phyloP scores from a whole-genome alignment of 2,888 invertebrate genomes.

The Dichetophora obliterata region DNA sequence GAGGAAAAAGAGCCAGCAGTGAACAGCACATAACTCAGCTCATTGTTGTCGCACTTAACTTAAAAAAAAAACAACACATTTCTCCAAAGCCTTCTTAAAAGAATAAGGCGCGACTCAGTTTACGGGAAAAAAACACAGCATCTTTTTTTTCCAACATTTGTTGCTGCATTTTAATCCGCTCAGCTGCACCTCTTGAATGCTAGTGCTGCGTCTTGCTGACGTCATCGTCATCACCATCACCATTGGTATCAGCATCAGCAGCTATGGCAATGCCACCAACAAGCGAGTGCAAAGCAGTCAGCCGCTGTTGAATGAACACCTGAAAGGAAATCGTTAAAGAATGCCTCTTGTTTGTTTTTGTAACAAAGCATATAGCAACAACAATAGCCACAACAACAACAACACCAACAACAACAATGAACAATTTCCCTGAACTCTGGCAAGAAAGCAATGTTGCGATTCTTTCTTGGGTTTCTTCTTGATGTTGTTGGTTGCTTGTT shows the following conservation, averaged over 20 bases:
- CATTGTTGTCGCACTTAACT: neutral
- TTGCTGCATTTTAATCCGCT: slow-evolving; percentile 49
- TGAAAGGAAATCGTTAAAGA: slow-evolving; percentile 36
- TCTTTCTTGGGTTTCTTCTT: neutral
- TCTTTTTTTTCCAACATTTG: neutral
- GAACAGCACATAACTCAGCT: neutral
- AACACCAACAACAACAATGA: slow-evolving; percentile 3
- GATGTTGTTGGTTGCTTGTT: neutral
- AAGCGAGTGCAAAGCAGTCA: neutral
- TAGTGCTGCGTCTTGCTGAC: slow-evolving; percentile 1
- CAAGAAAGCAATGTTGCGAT: slow-evolving; percentile 1
- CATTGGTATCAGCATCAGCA: neutral
- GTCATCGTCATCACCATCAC: neutral
- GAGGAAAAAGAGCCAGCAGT: neutral
- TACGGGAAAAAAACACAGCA: neutral
- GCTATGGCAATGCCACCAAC: neutral
- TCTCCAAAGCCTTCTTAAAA: too few species aligned
- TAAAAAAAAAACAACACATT: neutral
- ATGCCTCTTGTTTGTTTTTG: slow-evolving; percentile 6
- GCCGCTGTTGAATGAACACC: slow-evolving; percentile 29
- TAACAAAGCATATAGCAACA: neutral
- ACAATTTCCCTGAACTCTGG: neutral
- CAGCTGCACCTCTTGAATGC: slow-evolving; percentile 50
- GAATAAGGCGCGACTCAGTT: slow-evolving; percentile 28
- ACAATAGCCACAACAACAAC: neutral